phyloP scores from a whole-genome alignment of 1,140 invertebrate species.

The Pinna nobilis region DNA sequence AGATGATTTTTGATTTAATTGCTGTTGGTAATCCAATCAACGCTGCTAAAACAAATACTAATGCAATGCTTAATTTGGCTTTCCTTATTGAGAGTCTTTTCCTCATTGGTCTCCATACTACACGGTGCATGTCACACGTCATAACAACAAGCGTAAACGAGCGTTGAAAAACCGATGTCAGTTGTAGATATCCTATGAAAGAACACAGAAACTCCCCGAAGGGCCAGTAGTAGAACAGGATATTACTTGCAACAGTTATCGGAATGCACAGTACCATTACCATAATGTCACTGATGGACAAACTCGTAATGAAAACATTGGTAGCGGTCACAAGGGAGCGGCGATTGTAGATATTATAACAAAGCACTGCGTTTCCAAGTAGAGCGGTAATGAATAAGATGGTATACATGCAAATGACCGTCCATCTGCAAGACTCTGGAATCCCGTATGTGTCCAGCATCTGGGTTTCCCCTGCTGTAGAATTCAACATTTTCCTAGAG shows the following conservation, averaged over 20 bases:
- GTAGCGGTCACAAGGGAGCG: slow-evolving; percentile 93
- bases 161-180: slow-evolving; percentile 95
- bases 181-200: slow-evolving; percentile 85
- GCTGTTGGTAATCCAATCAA: slow-evolving; percentile 39
- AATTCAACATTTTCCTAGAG: no score
- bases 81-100: slow-evolving; percentile 84
- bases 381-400: slow-evolving; percentile 67
- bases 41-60: slow-evolving; percentile 81
- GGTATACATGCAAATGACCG: slow-evolving; percentile 46
- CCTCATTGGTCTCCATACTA: slow-evolving; percentile 89
- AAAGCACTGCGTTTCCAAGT: slow-evolving; percentile 92
- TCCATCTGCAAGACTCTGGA: neutral
- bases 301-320: slow-evolving; percentile 95
- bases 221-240: slow-evolving; percentile 88
- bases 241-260: slow-evolving; percentile 80
- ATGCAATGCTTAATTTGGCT: slow-evolving; percentile 81
- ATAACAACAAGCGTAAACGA: slow-evolving; percentile 95
- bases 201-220: slow-evolving; percentile 94
- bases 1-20: slow-evolving; percentile 33
- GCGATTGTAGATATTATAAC: slow-evolving; percentile 86
- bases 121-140: slow-evolving; percentile 94
- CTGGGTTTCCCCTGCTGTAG: no score
- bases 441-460: slow-evolving; percentile 7
- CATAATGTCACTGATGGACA: slow-evolving; percentile 88
- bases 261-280: slow-evolving; percentile 46